These are phyloP conservation scores for Rhagoletis zephyria DNA, from an alignment of 1,140 invertebrate species.

Conservation along the genomic window DNA sequence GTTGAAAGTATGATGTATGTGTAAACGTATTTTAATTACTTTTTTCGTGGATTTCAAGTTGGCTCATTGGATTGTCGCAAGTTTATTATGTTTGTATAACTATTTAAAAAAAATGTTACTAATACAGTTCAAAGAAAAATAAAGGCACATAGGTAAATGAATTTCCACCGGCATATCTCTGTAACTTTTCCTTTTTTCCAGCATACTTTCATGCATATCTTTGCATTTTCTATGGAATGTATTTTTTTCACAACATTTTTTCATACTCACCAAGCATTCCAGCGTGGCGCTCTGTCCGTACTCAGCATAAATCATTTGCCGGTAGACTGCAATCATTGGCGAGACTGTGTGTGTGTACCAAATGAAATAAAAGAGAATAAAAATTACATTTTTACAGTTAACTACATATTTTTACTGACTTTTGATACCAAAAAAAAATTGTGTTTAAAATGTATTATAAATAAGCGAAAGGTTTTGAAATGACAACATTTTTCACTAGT, in stretches of 20 bases:
- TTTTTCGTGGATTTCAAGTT: too few relatives aligned
- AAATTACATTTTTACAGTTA: not conserved
- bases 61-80: too few relatives aligned
- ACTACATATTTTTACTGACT: not conserved
- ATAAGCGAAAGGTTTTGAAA: not conserved
- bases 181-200: too few relatives aligned
- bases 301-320: slow-evolving; percentile 81
- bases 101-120: too few relatives aligned
- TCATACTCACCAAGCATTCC: slow-evolving; percentile 81
- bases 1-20: too few relatives aligned
- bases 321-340: slow-evolving; percentile 85
- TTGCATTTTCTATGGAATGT: not conserved
- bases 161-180: too few relatives aligned
- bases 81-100: too few relatives aligned
- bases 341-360: slow-evolving; percentile 78
- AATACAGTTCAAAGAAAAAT: too few relatives aligned
- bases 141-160: too few relatives aligned
- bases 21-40: too few relatives aligned
- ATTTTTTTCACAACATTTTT: slow-evolving; percentile 7
- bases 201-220: not conserved
- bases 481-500: not conserved
- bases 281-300: slow-evolving; percentile 81
- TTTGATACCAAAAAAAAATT: not conserved
- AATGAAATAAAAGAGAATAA: not conserved
- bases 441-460: not conserved